Evolutionary conservation across 53 echinoderm and acorn worm species (phyloP).

Genomic region (Astropecten irregularis): DNA sequence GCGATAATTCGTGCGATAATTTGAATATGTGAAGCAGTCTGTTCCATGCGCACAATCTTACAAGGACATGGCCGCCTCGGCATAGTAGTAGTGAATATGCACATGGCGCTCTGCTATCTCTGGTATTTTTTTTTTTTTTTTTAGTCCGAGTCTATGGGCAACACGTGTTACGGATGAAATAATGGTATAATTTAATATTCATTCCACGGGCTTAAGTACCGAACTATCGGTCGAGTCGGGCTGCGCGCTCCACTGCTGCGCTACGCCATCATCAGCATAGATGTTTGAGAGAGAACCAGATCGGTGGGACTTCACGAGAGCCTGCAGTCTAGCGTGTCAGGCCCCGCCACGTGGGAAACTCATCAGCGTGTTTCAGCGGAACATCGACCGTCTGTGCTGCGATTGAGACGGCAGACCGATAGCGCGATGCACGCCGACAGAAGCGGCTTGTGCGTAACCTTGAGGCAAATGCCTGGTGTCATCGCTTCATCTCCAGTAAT

Average conservation of each 20-base stretch:
- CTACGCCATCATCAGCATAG: too few species aligned
- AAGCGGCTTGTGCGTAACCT: constrained; percentile 41
- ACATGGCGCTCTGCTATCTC: not conserved
- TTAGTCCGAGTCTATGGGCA: not conserved
- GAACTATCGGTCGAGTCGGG: not conserved
- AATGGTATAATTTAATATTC: constrained; percentile 47
- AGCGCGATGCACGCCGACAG: constrained; percentile 42
- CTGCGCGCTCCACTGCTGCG: too few species aligned
- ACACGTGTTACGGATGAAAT: constrained; percentile 48
- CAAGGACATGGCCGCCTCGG: not conserved
- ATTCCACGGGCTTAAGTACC: constrained; percentile 15
- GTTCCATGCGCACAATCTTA: not conserved
- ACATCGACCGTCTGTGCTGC: constrained; percentile 36
- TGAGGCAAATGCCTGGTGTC: constrained; percentile 49
- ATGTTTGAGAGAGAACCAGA: too few species aligned
- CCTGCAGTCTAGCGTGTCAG: constrained; percentile 18
- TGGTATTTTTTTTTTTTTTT: not conserved
- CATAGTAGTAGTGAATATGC: not conserved
- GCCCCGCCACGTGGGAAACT: constrained; percentile 35
- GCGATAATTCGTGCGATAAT: constrained; percentile 32
- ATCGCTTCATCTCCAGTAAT: not conserved
- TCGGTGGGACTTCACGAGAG: too few species aligned
- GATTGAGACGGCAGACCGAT: constrained; percentile 42
- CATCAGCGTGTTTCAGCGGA: constrained; percentile 45
- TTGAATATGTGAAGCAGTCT: constrained; percentile 6